These are phyloP conservation scores for Amphipyra tragopoginis DNA, from an alignment of 2,888 invertebrate species.

Conservation along the genomic window DNA sequence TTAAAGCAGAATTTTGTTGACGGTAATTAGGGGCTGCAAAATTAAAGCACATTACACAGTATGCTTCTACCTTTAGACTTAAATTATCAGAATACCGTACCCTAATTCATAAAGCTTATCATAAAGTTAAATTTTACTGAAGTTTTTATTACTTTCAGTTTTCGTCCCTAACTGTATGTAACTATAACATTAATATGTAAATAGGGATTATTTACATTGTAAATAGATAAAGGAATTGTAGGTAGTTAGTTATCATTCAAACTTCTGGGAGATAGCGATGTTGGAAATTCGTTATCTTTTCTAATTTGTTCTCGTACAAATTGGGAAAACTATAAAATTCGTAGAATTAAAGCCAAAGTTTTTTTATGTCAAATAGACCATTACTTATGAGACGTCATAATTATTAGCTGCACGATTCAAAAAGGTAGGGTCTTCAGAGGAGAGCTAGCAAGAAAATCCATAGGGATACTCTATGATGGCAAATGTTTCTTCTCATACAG, in stretches of 20 bases:
- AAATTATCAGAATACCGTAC: slow-evolving; percentile 23
- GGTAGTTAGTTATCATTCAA: slow-evolving; percentile 59
- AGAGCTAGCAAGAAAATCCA: too few species aligned
- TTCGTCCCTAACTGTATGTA: slow-evolving; percentile 46
- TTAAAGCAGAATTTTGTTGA: slow-evolving; percentile 13
- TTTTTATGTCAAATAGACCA: too few species aligned
- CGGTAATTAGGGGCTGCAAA: slow-evolving; percentile 35
- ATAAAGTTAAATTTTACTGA: slow-evolving; percentile 38
- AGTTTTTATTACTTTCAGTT: slow-evolving; percentile 57
- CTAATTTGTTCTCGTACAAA: slow-evolving; percentile 9
- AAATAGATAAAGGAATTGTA: slow-evolving; percentile 61
- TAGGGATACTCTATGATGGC: too few species aligned
- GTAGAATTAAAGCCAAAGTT: too few species aligned
- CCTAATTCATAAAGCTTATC: slow-evolving; percentile 54
- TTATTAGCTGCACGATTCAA: too few species aligned
- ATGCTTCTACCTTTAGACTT: slow-evolving; percentile 8
- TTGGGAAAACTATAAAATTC: not conserved
- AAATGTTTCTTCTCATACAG: too few species aligned
- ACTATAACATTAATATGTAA: slow-evolving; percentile 53
- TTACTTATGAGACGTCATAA: too few species aligned
- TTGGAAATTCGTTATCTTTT: slow-evolving; percentile 35
- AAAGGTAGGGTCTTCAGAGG: too few species aligned
- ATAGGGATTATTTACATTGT: slow-evolving; percentile 56
- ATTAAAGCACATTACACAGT: slow-evolving; percentile 13
- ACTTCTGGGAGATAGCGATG: slow-evolving; percentile 51